These are phyloP conservation scores for Pardosa pseudoannulata DNA, from an alignment of 2,888 invertebrate genomes.

Conservation along the genomic window DNA sequence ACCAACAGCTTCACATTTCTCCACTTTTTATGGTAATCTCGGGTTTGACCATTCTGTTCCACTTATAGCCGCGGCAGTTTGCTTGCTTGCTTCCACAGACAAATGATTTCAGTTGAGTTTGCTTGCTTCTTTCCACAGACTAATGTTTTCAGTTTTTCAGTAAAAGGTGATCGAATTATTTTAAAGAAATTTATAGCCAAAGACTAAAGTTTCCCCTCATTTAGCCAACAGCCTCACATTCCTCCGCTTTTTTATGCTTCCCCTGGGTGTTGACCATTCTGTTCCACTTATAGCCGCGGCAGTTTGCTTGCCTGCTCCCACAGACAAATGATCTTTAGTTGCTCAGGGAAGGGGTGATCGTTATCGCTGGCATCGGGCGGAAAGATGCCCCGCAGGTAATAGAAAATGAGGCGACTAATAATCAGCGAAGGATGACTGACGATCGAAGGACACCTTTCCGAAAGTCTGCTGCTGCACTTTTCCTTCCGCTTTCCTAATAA, in stretches of 20 bases:
- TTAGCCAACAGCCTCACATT: no score
- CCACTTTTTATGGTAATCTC: no score
- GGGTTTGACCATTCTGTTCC: neutral
- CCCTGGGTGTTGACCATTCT: neutral
- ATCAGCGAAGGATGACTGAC: conserved; percentile 36
- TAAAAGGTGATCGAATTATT: no score
- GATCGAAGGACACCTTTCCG: conserved; percentile 30
- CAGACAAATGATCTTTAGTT: conserved; percentile 5
- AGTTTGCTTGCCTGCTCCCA: neutral
- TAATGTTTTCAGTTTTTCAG: no score
- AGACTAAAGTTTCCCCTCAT: no score
- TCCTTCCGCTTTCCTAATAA: conserved; percentile 13
- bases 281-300: neutral
- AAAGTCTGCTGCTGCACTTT: neutral
- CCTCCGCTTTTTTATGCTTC: no score
- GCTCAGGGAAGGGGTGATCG: conserved; percentile 19
- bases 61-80: neutral
- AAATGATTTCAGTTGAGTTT: no score
- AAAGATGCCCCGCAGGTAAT: conserved; percentile 22
- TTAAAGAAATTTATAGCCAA: no score
- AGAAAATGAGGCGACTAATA: conserved; percentile 40
- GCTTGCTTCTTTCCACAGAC: no score
- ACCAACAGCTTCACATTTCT: no score
- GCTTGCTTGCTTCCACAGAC: neutral
- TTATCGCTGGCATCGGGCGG: conserved; percentile 1